phyloP scores from a whole-genome alignment of 2,888 invertebrate species.

The Camponotus fellah region DNA sequence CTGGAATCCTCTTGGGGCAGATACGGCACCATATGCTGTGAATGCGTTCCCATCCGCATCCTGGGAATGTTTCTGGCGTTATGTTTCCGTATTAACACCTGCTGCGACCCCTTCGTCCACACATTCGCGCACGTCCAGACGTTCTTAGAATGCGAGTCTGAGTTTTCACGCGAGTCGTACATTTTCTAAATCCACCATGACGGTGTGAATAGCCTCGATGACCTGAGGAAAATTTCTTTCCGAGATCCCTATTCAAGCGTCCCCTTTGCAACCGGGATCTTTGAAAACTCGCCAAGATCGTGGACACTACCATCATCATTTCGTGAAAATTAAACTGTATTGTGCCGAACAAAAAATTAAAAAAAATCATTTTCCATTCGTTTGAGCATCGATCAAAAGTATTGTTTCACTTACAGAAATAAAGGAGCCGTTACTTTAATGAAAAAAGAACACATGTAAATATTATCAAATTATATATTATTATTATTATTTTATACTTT shows the following conservation, averaged over 20 bases:
- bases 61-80: constrained; percentile 72
- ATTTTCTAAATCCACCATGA: constrained; percentile 46
- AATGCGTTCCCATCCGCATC: constrained; percentile 63
- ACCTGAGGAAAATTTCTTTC: constrained; percentile 34
- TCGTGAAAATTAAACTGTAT: constrained; percentile 48
- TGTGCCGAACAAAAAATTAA: constrained; percentile 22
- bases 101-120: constrained; percentile 62
- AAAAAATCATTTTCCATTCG: neutral
- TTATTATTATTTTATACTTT: too few relatives aligned
- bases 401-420: too few relatives aligned
- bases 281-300: constrained; percentile 45
- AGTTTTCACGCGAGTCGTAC: constrained; percentile 51
- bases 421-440: too few relatives aligned
- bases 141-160: constrained; percentile 17
- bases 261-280: neutral
- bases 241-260: constrained; percentile 12
- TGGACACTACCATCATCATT: constrained; percentile 6
- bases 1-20: constrained; percentile 61
- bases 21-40: constrained; percentile 71
- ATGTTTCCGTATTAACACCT: constrained; percentile 80
- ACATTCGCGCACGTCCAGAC: constrained; percentile 37
- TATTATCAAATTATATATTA: too few relatives aligned
- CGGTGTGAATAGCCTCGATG: constrained; percentile 26
- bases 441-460: too few relatives aligned
- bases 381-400: neutral